phyloP scores from a whole-genome alignment of 2,888 invertebrate genomes.

The Linnaemya vulpina region DNA sequence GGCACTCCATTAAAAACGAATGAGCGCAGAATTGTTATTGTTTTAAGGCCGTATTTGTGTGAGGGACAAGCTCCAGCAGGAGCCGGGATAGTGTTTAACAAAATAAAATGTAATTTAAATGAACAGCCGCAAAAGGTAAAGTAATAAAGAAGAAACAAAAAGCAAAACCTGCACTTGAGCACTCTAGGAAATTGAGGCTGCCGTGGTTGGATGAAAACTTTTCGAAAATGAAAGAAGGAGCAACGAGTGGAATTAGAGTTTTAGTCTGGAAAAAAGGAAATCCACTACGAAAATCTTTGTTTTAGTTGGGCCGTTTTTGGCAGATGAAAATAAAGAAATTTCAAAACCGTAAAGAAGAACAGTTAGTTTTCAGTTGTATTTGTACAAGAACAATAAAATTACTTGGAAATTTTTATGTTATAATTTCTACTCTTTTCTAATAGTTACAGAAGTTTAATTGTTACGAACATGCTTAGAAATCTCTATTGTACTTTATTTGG shows the following conservation, averaged over 20 bases:
- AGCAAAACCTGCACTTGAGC: not conserved
- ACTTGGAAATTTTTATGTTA: not conserved
- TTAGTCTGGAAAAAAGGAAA: conserved; percentile 6
- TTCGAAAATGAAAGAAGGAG: not conserved
- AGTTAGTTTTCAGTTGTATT: not conserved
- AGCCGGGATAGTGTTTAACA: not conserved
- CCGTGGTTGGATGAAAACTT: not conserved
- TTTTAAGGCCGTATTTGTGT: conserved; percentile 11
- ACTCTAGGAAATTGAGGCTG: conserved; percentile 12
- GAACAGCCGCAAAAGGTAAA: conserved; percentile 30
- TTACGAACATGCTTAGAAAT: not conserved
- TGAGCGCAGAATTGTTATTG: conserved; percentile 62
- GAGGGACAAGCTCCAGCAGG: not conserved
- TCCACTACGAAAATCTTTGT: conserved; percentile 2
- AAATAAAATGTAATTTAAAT: conserved; percentile 28
- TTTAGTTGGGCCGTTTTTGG: not conserved
- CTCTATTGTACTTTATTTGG: not conserved
- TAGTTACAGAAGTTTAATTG: not conserved
- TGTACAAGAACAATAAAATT: not conserved
- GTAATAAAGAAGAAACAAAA: conserved; percentile 6
- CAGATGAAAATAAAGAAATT: not conserved
- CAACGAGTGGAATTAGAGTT: not conserved
- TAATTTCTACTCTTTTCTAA: not conserved
- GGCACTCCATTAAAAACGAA: conserved; percentile 66
- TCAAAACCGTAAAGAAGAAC: not conserved